These are phyloP conservation scores for Dysdera silvatica DNA, from an alignment of 1,140 invertebrate genomes.

Conservation along the genomic window DNA sequence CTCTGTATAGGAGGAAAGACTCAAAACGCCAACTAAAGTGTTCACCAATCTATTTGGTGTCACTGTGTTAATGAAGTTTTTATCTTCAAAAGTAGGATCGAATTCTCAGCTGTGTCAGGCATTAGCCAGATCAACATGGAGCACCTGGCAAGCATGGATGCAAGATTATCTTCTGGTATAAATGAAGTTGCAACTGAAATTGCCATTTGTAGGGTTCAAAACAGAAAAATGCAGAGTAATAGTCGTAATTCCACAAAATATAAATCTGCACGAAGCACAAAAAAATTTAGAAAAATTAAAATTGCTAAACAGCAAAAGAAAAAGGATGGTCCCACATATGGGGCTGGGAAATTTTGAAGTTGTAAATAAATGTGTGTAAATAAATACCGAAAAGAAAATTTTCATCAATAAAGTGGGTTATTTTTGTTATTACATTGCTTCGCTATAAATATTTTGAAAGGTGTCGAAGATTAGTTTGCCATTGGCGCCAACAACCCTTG, in stretches of 20 bases:
- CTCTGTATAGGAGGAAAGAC: not conserved
- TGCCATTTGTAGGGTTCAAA: not conserved
- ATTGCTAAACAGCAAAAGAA: not conserved
- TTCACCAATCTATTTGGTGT: no score
- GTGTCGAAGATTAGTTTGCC: no score
- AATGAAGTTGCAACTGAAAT: not conserved
- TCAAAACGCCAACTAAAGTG: no score
- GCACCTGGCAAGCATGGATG: not conserved
- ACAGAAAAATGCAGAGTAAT: not conserved
- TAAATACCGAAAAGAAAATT: no score
- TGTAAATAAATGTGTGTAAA: no score
- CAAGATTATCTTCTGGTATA: not conserved
- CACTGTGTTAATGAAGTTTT: not conserved
- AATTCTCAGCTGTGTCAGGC: not conserved
- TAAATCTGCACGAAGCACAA: not conserved
- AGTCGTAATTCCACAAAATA: not conserved
- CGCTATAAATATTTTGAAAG: no score
- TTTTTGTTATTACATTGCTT: no score
- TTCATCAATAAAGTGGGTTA: no score
- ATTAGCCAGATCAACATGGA: not conserved
- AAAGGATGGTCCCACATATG: not conserved
- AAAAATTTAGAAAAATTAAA: not conserved
- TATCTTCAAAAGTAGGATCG: not conserved
- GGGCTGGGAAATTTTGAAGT: not conserved
- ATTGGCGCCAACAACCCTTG: no score